These are phyloP conservation scores for Mirounga angustirostris DNA, from an alignment of 2,113 vertebrate genomes.

Conservation along the genomic window DNA sequence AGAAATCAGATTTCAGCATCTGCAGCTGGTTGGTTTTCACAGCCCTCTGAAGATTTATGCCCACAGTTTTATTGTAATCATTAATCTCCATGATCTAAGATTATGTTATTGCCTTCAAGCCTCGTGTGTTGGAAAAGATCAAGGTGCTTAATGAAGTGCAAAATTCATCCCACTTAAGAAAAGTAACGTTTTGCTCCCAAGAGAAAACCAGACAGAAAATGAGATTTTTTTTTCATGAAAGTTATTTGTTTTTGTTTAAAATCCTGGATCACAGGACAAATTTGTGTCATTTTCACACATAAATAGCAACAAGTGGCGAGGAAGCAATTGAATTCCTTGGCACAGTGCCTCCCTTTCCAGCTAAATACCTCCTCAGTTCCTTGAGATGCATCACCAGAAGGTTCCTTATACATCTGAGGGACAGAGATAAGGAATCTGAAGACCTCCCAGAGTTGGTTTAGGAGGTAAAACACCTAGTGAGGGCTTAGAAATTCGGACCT, in stretches of 20 bases:
- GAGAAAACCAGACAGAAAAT: slow-evolving; percentile 80
- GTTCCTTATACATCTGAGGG: neutral
- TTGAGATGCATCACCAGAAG: slow-evolving; percentile 52
- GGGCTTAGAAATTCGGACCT: neutral
- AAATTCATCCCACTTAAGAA: slow-evolving; percentile 78
- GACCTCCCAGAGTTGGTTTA: neutral
- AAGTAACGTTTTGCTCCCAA: slow-evolving; percentile 71
- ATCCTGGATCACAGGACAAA: slow-evolving; percentile 76
- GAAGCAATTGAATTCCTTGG: slow-evolving; percentile 70
- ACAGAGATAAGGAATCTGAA: neutral
- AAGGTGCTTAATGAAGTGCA: slow-evolving; percentile 83
- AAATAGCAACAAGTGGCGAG: slow-evolving; percentile 57
- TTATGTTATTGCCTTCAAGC: slow-evolving; percentile 69
- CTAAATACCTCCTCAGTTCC: slow-evolving; percentile 67
- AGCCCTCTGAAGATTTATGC: neutral
- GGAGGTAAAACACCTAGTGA: neutral
- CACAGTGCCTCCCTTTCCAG: neutral
- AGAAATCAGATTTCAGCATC: slow-evolving; percentile 30
- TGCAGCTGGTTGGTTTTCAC: slow-evolving; percentile 3
- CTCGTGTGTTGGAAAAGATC: slow-evolving; percentile 81
- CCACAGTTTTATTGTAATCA: slow-evolving; percentile 45
- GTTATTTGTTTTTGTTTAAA: slow-evolving; percentile 83
- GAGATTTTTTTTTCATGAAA: slow-evolving; percentile 79
- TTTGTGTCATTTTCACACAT: slow-evolving; percentile 70
- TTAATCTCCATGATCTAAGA: slow-evolving; percentile 80